phyloP scores from a whole-genome alignment of 2,113 vertebrate genomes.

The Atlantisia rogersi region DNA sequence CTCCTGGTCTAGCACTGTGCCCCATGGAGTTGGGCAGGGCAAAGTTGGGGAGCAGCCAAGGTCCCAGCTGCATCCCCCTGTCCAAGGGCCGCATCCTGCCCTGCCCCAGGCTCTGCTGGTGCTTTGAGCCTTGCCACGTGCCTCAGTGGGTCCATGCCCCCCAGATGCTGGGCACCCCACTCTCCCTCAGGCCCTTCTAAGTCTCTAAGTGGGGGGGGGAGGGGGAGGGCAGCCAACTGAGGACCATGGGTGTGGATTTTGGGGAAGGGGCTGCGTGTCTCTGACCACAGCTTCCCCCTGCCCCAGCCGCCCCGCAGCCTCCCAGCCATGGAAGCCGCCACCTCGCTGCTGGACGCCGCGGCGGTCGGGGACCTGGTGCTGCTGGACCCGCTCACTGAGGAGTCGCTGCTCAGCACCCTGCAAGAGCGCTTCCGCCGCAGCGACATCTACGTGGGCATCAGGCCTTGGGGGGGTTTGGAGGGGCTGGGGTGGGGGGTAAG shows the following conservation, averaged over 20 bases:
- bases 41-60: neutral
- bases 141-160: neutral
- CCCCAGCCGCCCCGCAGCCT: neutral
- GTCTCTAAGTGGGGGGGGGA: too few relatives aligned
- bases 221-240: too few relatives aligned
- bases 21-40: neutral
- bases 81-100: neutral
- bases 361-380: conserved; percentile 80
- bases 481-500: neutral
- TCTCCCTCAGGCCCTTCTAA: neutral
- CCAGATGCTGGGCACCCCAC: neutral
- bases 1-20: neutral
- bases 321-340: conserved; percentile 39
- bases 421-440: conserved; percentile 68
- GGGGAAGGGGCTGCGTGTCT: neutral
- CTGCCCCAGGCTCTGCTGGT: neutral
- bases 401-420: conserved; percentile 76
- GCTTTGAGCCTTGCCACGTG: fast-evolving
- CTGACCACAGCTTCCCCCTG: neutral
- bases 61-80: neutral
- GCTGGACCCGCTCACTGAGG: conserved; percentile 76
- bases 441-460: conserved; percentile 77
- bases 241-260: fast-evolving
- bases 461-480: neutral
- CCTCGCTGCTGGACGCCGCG: conserved; percentile 47